Conservation (phyloP, 2,797 vertebrate genomes). For the Etheostoma nigrum region DNA sequence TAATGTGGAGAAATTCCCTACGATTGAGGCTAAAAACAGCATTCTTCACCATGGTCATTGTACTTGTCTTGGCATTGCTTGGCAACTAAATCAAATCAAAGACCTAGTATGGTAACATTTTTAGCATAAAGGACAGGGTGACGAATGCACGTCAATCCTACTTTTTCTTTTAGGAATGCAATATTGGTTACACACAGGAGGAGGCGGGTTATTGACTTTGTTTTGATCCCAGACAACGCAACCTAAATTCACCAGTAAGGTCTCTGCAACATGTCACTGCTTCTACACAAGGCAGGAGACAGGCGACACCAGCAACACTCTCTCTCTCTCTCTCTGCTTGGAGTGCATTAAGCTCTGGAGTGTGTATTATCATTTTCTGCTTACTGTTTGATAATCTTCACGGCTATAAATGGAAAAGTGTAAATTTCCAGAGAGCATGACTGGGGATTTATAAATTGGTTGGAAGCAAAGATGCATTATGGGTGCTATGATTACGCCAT, state of each 20-base stretch:
- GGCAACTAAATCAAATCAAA: slow-evolving; percentile 61
- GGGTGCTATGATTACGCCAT: slow-evolving; percentile 66
- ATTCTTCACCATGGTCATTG: slow-evolving; percentile 62
- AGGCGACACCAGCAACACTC: slow-evolving; percentile 36
- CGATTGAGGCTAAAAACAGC: slow-evolving; percentile 64
- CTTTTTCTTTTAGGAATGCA: slow-evolving; percentile 32
- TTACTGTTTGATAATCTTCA: slow-evolving; percentile 71
- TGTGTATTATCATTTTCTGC: slow-evolving; percentile 61
- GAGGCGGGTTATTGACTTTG: slow-evolving; percentile 29
- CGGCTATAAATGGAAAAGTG: slow-evolving; percentile 69
- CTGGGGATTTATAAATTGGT: slow-evolving; percentile 63
- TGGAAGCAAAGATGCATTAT: slow-evolving; percentile 66
- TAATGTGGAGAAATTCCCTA: slow-evolving; percentile 60
- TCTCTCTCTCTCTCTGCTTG: slow-evolving; percentile 19
- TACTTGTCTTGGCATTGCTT: slow-evolving; percentile 60
- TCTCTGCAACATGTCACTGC: slow-evolving; percentile 41
- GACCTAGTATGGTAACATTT: slow-evolving; percentile 21
- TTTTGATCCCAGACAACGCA: slow-evolving; percentile 46
- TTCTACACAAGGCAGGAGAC: slow-evolving; percentile 36
- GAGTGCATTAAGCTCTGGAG: slow-evolving; percentile 50
- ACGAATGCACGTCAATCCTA: slow-evolving; percentile 32
- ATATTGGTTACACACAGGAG: slow-evolving; percentile 29
- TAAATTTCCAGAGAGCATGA: slow-evolving; percentile 60
- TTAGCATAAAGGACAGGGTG: slow-evolving; percentile 48
- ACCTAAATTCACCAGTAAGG: slow-evolving; percentile 41